These are phyloP conservation scores for Leptinotarsa juncta DNA, from an alignment of 2,888 invertebrate genomes.

Conservation along the genomic window DNA sequence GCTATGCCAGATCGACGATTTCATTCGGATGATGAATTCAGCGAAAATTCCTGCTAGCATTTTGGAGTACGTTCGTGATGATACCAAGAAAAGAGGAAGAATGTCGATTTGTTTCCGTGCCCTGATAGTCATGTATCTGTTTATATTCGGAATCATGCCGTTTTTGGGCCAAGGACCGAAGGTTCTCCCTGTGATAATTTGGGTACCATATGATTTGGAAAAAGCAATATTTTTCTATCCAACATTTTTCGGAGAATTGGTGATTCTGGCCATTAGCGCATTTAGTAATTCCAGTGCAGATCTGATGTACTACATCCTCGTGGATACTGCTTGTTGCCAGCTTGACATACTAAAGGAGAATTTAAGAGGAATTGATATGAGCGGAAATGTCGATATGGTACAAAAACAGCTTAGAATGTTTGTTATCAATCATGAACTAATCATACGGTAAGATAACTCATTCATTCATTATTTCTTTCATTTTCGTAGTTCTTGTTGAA, in stretches of 20 bases:
- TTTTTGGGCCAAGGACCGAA: background rate
- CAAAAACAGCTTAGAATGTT: background rate
- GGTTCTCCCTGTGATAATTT: conserved; percentile 2
- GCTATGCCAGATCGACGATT: background rate
- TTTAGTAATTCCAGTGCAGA: conserved; percentile 12
- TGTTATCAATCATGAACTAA: conserved; percentile 12
- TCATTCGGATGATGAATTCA: background rate
- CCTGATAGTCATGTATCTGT: background rate
- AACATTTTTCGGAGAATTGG: background rate
- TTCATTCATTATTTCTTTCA: background rate
- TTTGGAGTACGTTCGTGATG: background rate
- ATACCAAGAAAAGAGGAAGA: background rate
- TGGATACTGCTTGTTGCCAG: conserved; percentile 26
- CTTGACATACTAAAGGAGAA: conserved; percentile 23
- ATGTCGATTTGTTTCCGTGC: background rate
- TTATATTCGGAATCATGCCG: conserved; percentile 14
- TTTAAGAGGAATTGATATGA: conserved; percentile 5
- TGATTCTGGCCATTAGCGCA: background rate
- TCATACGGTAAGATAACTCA: background rate
- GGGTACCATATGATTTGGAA: conserved; percentile 18
- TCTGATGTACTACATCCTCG: conserved; percentile 17
- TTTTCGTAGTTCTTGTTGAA: too few species aligned
- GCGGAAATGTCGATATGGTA: background rate
- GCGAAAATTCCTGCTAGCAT: background rate
- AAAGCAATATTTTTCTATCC: background rate